phyloP scores from a whole-genome alignment of 2,888 invertebrate genomes.

The Desoria tigrina region DNA sequence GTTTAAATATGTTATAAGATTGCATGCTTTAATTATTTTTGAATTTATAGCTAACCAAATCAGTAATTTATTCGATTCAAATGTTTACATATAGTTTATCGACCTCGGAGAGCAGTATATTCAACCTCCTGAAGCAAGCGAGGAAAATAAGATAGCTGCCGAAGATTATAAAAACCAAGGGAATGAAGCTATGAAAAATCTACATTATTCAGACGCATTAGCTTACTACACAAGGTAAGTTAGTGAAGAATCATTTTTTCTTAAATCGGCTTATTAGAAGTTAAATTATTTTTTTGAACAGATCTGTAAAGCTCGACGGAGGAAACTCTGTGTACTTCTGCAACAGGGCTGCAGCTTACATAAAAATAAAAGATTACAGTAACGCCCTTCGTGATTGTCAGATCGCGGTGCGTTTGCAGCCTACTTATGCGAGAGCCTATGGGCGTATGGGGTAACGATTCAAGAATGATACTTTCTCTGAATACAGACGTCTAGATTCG shows the following conservation, averaged over 20 bases:
- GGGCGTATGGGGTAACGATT: constrained; percentile 77
- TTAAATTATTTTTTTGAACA: constrained; percentile 55
- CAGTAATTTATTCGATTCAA: too few species aligned
- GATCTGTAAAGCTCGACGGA: constrained; percentile 83
- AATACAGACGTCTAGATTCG: background rate
- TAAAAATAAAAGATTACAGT: constrained; percentile 79
- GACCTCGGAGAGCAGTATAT: constrained; percentile 53
- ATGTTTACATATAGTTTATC: constrained; percentile 59
- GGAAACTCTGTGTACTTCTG: constrained; percentile 93
- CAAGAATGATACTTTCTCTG: background rate
- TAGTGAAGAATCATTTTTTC: background rate
- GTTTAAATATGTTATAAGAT: too few species aligned
- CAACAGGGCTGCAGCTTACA: constrained; percentile 94
- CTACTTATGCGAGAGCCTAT: constrained; percentile 91
- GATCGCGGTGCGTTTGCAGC: constrained; percentile 83
- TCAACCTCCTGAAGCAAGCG: constrained; percentile 50
- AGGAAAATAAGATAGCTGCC: constrained; percentile 66
- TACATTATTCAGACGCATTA: constrained; percentile 77
- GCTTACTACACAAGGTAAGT: constrained; percentile 72
- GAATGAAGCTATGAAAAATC: constrained; percentile 82
- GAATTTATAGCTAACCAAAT: too few species aligned
- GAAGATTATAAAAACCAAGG: constrained; percentile 86
- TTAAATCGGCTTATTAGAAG: background rate
- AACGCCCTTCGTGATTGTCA: constrained; percentile 88
- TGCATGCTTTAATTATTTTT: too few species aligned